A percentile compares a stretch with the other conserved stretches of the same genome.
phyloP scores from a whole-genome alignment of 1,140 invertebrate species.

The Diorhabda carinulata region DNA sequence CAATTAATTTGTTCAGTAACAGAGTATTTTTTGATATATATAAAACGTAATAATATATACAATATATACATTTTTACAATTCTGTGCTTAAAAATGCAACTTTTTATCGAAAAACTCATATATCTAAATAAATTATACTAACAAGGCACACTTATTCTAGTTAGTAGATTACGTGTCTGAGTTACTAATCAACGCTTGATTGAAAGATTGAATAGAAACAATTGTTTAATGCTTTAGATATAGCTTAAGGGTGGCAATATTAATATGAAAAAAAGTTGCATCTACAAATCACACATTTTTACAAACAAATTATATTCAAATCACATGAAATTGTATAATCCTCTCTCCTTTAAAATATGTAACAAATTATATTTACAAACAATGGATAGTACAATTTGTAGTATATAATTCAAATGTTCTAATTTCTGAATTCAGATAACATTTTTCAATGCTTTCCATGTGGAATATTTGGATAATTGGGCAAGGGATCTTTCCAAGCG shows the following conservation, averaged over 20 bases:
- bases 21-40: not conserved
- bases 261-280: too few species aligned
- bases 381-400: not conserved
- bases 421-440: too few species aligned
- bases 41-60: slow-evolving; percentile 1
- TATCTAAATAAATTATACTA: not conserved
- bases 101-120: too few species aligned
- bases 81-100: too few species aligned
- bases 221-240: too few species aligned
- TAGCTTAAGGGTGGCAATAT: too few species aligned
- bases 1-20: not conserved
- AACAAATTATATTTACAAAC: slow-evolving; percentile 1
- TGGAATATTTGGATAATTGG: too few species aligned
- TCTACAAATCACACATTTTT: not conserved
- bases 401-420: too few species aligned
- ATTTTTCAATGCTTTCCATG: too few species aligned
- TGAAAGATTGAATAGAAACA: too few species aligned
- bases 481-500: too few species aligned
- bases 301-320: not conserved
- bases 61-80: not conserved
- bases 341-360: not conserved
- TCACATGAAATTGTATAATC: not conserved
- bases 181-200: too few species aligned
- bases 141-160: not conserved
- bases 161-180: not conserved